These are phyloP conservation scores for Drosophila arawakana DNA, from an alignment of 1,140 invertebrate genomes.

Conservation along the genomic window DNA sequence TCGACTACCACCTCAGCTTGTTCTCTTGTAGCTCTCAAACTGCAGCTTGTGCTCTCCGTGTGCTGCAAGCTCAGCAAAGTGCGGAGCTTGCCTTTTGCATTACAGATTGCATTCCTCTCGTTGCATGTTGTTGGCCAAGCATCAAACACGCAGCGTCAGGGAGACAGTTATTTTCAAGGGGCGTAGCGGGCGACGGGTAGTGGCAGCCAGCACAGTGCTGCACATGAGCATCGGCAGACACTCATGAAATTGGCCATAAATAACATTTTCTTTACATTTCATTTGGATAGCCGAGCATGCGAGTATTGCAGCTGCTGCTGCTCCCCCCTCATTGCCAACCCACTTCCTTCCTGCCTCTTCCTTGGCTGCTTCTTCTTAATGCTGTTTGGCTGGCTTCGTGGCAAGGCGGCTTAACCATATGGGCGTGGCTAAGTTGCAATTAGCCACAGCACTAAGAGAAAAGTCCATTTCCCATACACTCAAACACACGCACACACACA, in stretches of 20 bases:
- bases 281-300: slow-evolving; percentile 61
- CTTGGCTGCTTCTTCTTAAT: slow-evolving; percentile 44
- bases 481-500: slow-evolving; percentile 8
- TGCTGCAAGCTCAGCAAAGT: slow-evolving; percentile 64
- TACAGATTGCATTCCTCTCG: slow-evolving; percentile 76
- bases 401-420: slow-evolving; percentile 68
- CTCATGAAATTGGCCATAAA: slow-evolving; percentile 83
- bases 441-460: slow-evolving; percentile 60
- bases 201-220: slow-evolving; percentile 21
- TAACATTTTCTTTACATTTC: slow-evolving; percentile 84
- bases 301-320: slow-evolving; percentile 24
- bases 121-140: slow-evolving; percentile 39
- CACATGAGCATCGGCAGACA: slow-evolving; percentile 67
- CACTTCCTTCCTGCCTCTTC: neutral
- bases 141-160: slow-evolving; percentile 46
- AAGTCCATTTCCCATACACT: slow-evolving; percentile 25
- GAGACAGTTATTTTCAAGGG: slow-evolving; percentile 26
- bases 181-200: neutral
- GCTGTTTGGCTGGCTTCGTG: slow-evolving; percentile 51
- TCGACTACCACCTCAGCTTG: slow-evolving; percentile 45
- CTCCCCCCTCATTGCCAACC: neutral
- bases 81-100: slow-evolving; percentile 74
- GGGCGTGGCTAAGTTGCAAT: slow-evolving; percentile 80
- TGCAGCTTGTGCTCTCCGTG: slow-evolving; percentile 17
- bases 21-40: slow-evolving; percentile 10